Percentiles rank a stretch among this genome's conserved stretches.
These are phyloP conservation scores for Himalopsyche kuldschensis DNA, from an alignment of 2,888 invertebrate species.

Conservation along the genomic window DNA sequence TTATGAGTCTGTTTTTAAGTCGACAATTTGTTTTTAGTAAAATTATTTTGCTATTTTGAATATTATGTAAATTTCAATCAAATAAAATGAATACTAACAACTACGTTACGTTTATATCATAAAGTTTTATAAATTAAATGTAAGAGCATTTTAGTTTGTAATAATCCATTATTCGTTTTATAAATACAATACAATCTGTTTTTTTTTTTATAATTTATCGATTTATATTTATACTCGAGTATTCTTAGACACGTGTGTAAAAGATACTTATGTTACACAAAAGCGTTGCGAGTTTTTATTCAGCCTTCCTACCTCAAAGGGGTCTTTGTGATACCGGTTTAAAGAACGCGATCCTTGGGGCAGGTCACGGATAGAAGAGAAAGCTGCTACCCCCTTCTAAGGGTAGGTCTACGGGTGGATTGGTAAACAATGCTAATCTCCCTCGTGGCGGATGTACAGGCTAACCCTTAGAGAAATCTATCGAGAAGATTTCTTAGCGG, in stretches of 20 bases:
- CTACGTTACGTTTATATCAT: too few relatives aligned
- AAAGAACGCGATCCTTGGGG: background rate
- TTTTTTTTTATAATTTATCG: too few relatives aligned
- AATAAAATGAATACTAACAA: too few relatives aligned
- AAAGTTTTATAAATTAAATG: too few relatives aligned
- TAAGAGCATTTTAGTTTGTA: background rate
- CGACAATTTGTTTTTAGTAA: too few relatives aligned
- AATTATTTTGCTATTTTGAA: too few relatives aligned
- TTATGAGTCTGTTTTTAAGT: too few relatives aligned
- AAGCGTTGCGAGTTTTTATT: background rate
- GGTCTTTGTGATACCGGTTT: background rate
- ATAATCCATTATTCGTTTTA: too few relatives aligned
- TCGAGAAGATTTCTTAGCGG: background rate
- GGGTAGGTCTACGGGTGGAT: background rate
- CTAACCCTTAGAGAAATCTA: background rate
- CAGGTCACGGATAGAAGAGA: background rate
- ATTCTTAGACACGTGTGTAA: background rate
- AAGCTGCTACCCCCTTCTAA: background rate
- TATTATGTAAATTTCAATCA: too few relatives aligned
- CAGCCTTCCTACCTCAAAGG: background rate
- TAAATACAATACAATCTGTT: too few relatives aligned
- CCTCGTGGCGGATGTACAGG: slow-evolving; percentile 17
- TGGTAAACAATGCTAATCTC: slow-evolving; percentile 30
- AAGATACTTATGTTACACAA: background rate
- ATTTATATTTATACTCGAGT: background rate